These are phyloP conservation scores for Zeus faber DNA, from an alignment of 2,113 vertebrate species.

Conservation along the genomic window DNA sequence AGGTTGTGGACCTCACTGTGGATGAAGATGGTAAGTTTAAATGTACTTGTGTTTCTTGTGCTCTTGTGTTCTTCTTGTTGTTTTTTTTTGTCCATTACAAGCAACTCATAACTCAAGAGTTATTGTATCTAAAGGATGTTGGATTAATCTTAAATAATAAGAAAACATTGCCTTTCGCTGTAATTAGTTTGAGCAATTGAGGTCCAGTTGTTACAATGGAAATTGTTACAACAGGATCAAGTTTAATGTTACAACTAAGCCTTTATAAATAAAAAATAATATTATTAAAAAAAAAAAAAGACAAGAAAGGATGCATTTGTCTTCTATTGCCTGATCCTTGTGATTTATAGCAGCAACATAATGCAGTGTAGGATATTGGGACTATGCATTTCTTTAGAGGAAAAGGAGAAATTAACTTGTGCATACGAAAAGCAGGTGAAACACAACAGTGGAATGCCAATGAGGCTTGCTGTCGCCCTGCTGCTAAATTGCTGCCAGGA, in stretches of 20 bases:
- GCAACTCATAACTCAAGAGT: no score
- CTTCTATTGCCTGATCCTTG: not conserved
- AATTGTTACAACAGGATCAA: no score
- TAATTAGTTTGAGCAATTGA: no score
- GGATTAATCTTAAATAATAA: not conserved
- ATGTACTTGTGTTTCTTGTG: not conserved
- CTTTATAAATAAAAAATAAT: no score
- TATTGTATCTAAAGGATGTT: no score
- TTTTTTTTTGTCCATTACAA: no score
- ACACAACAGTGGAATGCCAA: conserved; percentile 54
- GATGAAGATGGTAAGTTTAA: conserved; percentile 90
- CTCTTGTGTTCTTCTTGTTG: not conserved
- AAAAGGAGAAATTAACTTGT: conserved; percentile 63
- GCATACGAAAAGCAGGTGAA: conserved; percentile 64
- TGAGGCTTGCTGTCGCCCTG: conserved; percentile 28
- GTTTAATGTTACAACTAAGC: not conserved
- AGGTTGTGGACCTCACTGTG: conserved; percentile 97
- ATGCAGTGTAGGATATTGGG: conserved; percentile 29
- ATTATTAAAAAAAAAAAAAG: no score
- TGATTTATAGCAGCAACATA: conserved; percentile 28
- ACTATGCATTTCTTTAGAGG: conserved; percentile 61
- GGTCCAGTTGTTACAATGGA: no score
- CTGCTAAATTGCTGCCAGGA: conserved; percentile 27
- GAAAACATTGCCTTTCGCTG: no score
- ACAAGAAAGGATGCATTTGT: no score